These are phyloP conservation scores for Macrotis lagotis DNA, from an alignment of 2,113 vertebrate genomes.

Conservation along the genomic window DNA sequence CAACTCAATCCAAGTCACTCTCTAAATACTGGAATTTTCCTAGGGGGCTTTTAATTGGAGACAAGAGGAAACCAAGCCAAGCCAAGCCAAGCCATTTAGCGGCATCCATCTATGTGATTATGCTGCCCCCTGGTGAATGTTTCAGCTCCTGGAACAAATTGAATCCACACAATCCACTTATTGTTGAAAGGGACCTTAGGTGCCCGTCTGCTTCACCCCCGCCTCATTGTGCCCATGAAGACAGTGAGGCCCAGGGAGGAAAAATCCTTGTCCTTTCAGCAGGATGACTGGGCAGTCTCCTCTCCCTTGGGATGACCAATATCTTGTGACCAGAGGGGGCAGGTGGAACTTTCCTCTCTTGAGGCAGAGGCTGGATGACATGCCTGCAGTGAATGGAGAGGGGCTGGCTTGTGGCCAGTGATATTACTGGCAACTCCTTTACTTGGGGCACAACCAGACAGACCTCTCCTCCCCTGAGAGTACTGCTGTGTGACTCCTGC, in stretches of 20 bases:
- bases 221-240: background rate
- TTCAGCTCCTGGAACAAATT: accelerated
- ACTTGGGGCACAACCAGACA: too few relatives aligned
- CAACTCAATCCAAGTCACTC: too few relatives aligned
- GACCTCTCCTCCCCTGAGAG: background rate
- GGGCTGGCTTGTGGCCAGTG: background rate
- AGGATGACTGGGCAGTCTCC: background rate
- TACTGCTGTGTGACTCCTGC: too few relatives aligned
- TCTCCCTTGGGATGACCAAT: background rate
- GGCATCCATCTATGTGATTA: background rate
- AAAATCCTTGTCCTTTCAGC: background rate
- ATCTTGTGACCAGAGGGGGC: background rate
- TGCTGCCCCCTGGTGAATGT: background rate
- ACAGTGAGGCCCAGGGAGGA: too few relatives aligned
- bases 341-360: background rate
- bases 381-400: background rate
- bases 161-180: background rate
- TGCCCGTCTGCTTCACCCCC: background rate
- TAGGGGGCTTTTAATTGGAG: background rate
- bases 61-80: background rate
- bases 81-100: too few relatives aligned
- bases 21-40: too few relatives aligned
- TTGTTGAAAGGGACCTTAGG: background rate
- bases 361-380: background rate
- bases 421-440: too few relatives aligned